phyloP scores from a whole-genome alignment of 1,140 invertebrate genomes.

The Polypedilum pembai region DNA sequence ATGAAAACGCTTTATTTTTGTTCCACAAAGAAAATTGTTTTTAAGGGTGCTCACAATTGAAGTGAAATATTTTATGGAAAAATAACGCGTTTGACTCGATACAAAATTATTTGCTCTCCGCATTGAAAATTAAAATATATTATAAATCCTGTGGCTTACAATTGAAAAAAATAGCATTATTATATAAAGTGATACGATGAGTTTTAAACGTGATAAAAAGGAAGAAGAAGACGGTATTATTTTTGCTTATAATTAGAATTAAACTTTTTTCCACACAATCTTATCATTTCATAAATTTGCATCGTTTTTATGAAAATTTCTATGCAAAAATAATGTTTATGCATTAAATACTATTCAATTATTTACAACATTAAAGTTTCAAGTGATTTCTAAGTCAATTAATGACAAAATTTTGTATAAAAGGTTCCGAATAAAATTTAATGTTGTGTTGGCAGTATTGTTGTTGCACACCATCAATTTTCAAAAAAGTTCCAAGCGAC shows the following conservation, averaged over 20 bases:
- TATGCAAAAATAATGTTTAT: no score
- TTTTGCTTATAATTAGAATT: slow-evolving; percentile 30
- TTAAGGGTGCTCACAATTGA: no score
- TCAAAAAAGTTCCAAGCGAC: not conserved
- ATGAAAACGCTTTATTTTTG: no score
- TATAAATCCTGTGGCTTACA: not conserved
- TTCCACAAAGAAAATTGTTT: no score
- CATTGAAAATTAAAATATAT: not conserved
- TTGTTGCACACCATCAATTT: not conserved
- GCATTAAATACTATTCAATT: no score
- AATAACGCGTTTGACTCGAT: no score
- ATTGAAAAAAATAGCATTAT: slow-evolving; percentile 29
- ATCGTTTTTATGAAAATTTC: slow-evolving; percentile 29
- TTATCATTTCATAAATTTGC: slow-evolving; percentile 19
- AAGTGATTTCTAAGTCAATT: no score
- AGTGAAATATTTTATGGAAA: no score
- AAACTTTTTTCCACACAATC: slow-evolving; percentile 30
- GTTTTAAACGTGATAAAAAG: slow-evolving; percentile 31
- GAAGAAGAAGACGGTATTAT: slow-evolving; percentile 32
- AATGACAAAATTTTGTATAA: no score
- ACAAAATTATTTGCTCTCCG: no score
- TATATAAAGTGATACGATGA: not conserved
- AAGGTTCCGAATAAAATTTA: not conserved
- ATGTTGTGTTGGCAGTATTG: not conserved
- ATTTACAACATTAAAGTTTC: no score